phyloP scores from a whole-genome alignment of 2,888 invertebrate species.

The Microdon myrmicae region DNA sequence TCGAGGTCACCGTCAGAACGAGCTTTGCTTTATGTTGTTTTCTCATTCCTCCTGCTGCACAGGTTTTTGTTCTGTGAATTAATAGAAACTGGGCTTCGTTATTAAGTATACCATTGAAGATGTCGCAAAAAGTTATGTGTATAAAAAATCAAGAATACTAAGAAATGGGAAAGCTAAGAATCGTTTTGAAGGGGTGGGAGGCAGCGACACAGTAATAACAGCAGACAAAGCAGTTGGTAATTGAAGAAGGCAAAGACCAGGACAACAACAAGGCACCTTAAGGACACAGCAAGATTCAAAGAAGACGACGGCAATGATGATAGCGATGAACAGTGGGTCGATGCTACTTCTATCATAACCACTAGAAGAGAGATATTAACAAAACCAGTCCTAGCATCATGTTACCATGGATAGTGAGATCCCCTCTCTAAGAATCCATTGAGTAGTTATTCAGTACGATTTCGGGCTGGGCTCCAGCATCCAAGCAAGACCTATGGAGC shows the following conservation, averaged over 20 bases:
- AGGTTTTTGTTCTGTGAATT: not conserved
- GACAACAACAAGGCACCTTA: constrained; percentile 32
- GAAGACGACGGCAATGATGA: constrained; percentile 4
- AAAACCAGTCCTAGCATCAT: constrained; percentile 43
- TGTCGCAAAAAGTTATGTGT: too few relatives aligned
- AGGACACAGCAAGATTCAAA: constrained; percentile 33
- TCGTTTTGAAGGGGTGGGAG: not conserved
- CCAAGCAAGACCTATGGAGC: too few relatives aligned
- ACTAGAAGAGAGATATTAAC: constrained; percentile 10
- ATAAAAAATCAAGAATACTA: too few relatives aligned
- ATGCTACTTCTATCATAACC: constrained; percentile 10
- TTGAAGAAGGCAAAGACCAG: constrained; percentile 24
- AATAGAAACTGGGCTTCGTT: constrained; percentile 16
- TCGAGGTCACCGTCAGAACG: constrained; percentile 49
- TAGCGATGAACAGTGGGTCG: constrained; percentile 5
- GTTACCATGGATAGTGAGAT: constrained; percentile 34
- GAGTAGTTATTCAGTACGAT: too few relatives aligned
- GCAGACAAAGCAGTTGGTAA: constrained; percentile 38
- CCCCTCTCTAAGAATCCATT: too few relatives aligned
- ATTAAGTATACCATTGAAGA: constrained; percentile 21
- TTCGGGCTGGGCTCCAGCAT: too few relatives aligned
- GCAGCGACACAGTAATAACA: constrained; percentile 40
- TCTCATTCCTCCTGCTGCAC: not conserved
- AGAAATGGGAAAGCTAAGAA: not conserved
- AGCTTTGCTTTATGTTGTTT: constrained; percentile 14